Percentiles rank a stretch among this genome's conserved stretches.
phyloP scores from a whole-genome alignment of 1,140 invertebrate genomes.

The Drosophila varians region DNA sequence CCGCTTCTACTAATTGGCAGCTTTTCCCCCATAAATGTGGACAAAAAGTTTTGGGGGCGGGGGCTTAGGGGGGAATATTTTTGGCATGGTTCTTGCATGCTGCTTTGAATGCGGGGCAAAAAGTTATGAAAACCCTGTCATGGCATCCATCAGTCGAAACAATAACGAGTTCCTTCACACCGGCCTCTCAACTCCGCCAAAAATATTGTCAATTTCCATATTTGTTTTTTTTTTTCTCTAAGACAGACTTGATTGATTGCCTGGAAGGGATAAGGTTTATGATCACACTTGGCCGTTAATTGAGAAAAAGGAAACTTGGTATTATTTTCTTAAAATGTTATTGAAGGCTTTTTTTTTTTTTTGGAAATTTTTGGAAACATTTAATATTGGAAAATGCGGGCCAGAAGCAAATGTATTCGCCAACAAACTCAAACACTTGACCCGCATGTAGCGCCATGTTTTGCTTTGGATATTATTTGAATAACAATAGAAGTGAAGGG shows the following conservation, averaged over 20 bases:
- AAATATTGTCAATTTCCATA: background rate
- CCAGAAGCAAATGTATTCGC: constrained; percentile 5
- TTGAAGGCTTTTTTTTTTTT: too few species aligned
- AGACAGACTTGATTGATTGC: constrained; percentile 26
- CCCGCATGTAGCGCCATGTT: constrained; percentile 72
- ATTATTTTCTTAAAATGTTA: background rate
- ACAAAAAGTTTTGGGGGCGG: constrained; percentile 3
- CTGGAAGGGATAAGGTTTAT: background rate
- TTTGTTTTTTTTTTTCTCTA: constrained; percentile 3
- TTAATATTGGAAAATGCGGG: constrained; percentile 56
- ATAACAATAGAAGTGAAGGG: constrained; percentile 31
- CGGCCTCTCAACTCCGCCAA: background rate
- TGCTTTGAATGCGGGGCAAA: constrained; percentile 23
- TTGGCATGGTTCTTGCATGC: constrained; percentile 44
- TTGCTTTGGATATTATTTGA: constrained; percentile 67
- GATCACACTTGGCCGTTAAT: background rate
- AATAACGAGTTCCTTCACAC: constrained; percentile 18
- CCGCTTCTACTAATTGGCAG: constrained; percentile 31
- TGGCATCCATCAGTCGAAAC: constrained; percentile 40
- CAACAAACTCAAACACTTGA: constrained; percentile 9
- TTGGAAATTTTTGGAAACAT: constrained; percentile 17
- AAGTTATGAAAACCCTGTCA: constrained; percentile 62
- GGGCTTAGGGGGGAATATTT: constrained; percentile 4
- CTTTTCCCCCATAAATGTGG: background rate
- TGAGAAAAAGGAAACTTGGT: too few species aligned